These are phyloP conservation scores for Linnaemya tessellans DNA, from an alignment of 2,888 invertebrate genomes.

Conservation along the genomic window DNA sequence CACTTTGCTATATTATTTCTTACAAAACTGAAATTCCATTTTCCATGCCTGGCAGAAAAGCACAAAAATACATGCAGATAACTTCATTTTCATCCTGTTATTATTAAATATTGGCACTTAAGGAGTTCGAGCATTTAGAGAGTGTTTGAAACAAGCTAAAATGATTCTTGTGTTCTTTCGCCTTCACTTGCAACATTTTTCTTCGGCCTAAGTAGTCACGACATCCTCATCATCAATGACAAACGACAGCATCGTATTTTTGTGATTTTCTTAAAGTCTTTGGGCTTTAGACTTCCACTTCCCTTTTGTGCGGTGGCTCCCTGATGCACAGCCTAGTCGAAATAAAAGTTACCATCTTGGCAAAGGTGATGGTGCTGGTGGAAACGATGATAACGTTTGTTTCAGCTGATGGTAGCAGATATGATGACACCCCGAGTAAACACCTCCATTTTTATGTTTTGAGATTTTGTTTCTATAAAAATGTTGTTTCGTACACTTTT, in stretches of 20 bases:
- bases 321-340: conserved; percentile 3
- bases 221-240: conserved; percentile 47
- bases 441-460: conserved; percentile 49
- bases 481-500: conserved; percentile 1
- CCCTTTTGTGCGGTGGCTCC: conserved; percentile 18
- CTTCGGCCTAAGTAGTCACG: conserved; percentile 47
- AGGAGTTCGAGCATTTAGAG: conserved; percentile 46
- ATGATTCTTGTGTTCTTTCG: conserved; percentile 29
- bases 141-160: conserved; percentile 43
- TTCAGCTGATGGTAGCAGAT: conserved; percentile 25
- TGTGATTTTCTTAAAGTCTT: neutral
- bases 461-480: conserved; percentile 2
- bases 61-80: neutral
- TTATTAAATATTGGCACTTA: conserved; percentile 68
- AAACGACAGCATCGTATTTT: conserved; percentile 14
- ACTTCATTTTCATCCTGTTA: conserved; percentile 25
- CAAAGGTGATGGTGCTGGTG: conserved; percentile 33
- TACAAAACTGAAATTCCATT: too few species aligned
- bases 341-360: conserved; percentile 38
- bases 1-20: too few species aligned
- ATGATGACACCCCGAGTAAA: conserved; percentile 53
- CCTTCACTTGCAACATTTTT: conserved; percentile 1
- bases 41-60: neutral
- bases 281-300: conserved; percentile 21
- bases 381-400: neutral